Evolutionary conservation across 1,140 invertebrate species (phyloP).

Genomic region (Megalopta genalis): DNA sequence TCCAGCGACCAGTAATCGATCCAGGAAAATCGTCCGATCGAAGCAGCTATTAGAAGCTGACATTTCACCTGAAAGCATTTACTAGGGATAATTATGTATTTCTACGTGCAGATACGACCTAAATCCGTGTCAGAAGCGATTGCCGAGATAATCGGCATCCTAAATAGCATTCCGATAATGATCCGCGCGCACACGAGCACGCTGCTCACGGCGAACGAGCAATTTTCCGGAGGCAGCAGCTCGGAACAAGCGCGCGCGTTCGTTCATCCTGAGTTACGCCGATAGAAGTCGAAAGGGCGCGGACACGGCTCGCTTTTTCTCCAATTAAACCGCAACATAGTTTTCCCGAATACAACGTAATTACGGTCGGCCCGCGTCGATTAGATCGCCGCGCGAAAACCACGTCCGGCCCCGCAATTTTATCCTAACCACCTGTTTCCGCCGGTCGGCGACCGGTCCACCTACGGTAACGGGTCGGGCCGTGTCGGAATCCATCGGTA

Average conservation of each 20-base stretch:
- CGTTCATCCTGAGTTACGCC: not conserved
- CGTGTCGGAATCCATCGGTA: slow-evolving; percentile 13
- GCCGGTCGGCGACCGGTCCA: slow-evolving; percentile 50
- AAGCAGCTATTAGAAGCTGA: too few species aligned
- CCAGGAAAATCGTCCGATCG: too few species aligned
- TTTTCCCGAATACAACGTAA: not conserved
- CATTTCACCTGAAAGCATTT: too few species aligned
- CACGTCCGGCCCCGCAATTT: slow-evolving; percentile 2
- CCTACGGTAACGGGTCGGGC: slow-evolving; percentile 44
- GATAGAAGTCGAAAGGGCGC: not conserved
- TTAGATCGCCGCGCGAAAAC: slow-evolving; percentile 21
- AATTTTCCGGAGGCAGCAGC: not conserved
- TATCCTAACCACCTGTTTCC: slow-evolving; percentile 40
- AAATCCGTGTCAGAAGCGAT: too few species aligned
- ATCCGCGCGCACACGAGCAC: too few species aligned
- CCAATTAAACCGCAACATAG: slow-evolving; percentile 7
- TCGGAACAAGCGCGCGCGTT: not conserved
- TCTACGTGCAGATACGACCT: too few species aligned
- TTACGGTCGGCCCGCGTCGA: not conserved
- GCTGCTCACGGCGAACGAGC: not conserved
- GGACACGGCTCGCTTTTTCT: not conserved
- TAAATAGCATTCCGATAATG: too few species aligned
- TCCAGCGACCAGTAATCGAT: too few species aligned
- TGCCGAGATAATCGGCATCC: too few species aligned
- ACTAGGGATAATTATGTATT: too few species aligned